phyloP scores from a whole-genome alignment of 2,113 vertebrate species.

The Leptobrachium ailaonicum region DNA sequence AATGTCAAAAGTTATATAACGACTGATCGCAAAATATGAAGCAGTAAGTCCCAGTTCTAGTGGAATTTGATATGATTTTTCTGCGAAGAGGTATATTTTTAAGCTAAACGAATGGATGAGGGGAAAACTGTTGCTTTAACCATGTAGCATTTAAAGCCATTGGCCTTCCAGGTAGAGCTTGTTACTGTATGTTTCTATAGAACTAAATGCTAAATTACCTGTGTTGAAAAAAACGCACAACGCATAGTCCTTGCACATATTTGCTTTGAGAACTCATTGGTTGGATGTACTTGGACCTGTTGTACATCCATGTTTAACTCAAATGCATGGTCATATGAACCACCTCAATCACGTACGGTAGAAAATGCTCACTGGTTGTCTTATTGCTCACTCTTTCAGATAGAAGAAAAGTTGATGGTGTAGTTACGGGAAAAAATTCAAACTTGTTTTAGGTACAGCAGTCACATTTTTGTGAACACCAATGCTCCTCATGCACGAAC shows the following conservation, averaged over 20 bases:
- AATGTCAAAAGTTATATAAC: not conserved
- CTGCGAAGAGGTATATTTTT: slow-evolving; percentile 1
- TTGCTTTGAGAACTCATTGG: not conserved
- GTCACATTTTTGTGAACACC: not conserved
- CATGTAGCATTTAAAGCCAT: slow-evolving; percentile 17
- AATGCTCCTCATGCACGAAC: not conserved
- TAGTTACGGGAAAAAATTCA: not conserved
- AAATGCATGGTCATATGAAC: not conserved
- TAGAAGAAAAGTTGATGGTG: not conserved
- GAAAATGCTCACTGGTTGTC: not conserved
- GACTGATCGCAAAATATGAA: not conserved
- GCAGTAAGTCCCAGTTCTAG: slow-evolving; percentile 6
- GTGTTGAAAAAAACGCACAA: slow-evolving; percentile 8
- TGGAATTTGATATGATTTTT: not conserved
- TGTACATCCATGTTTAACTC: not conserved
- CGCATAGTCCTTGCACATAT: slow-evolving; percentile 28
- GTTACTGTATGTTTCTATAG: slow-evolving; percentile 8
- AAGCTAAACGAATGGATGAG: not conserved
- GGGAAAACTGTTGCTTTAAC: slow-evolving; percentile 10
- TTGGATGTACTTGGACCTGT: not conserved
- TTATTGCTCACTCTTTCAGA: slow-evolving; percentile 8
- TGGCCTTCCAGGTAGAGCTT: slow-evolving; percentile 27
- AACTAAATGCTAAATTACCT: not conserved
- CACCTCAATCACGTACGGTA: not conserved
- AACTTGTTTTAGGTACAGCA: not conserved